Evolutionary conservation across 2,888 invertebrate species (phyloP).

Genomic region (Pyrocoelia pectoralis): DNA sequence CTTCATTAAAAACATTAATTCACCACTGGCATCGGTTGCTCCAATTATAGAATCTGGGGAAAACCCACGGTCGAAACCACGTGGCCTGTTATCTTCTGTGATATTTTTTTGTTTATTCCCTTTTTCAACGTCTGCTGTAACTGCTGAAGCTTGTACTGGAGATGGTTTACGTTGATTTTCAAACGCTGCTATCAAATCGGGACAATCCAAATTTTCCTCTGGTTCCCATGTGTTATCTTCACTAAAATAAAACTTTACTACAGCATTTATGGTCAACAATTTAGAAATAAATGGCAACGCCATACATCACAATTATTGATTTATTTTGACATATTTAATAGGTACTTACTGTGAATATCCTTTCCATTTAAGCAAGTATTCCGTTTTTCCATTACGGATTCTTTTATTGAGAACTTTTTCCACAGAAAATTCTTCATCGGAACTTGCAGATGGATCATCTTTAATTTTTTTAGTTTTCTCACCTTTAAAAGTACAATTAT

Average conservation of each 20-base stretch:
- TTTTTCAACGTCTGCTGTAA: conserved; percentile 41
- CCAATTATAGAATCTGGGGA: conserved; percentile 89
- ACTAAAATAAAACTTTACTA: conserved; percentile 39
- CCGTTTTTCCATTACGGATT: conserved; percentile 73
- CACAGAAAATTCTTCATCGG: conserved; percentile 70
- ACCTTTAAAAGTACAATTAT: neutral
- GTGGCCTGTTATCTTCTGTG: conserved; percentile 60
- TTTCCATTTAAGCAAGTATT: conserved; percentile 73
- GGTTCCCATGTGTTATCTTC: conserved; percentile 86
- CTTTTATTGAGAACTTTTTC: conserved; percentile 78
- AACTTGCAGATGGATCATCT: conserved; percentile 19
- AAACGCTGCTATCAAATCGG: conserved; percentile 69
- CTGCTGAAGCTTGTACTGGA: neutral
- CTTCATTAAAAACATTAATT: conserved; percentile 88
- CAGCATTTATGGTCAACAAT: too few relatives aligned
- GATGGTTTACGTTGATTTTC: conserved; percentile 49
- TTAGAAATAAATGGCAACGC: too few relatives aligned
- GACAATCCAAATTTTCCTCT: conserved; percentile 78
- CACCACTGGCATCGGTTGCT: conserved; percentile 88
- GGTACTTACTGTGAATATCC: conserved; percentile 70
- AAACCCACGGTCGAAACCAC: conserved; percentile 81
- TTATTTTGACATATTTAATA: too few relatives aligned
- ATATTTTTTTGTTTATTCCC: conserved; percentile 55
- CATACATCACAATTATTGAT: neutral
- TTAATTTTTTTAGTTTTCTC: conserved; percentile 19